Base-by-base conservation (phyloP, 1,140 invertebrate species). In the Pinna nobilis region DNA sequence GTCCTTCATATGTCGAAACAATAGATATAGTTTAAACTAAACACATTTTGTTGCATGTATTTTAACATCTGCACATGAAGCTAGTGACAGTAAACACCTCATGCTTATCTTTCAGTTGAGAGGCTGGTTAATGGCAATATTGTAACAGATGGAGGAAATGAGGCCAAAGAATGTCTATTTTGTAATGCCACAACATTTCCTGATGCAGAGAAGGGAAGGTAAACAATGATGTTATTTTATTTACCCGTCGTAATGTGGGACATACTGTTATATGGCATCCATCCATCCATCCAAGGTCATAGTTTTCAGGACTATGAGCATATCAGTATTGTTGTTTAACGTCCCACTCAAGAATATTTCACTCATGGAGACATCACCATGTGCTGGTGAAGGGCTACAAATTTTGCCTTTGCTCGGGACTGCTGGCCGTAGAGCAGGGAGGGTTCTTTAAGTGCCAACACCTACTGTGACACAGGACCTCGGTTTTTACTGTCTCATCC, bases 131-230 rank as follows among this genome's bases (percentile, higher is more conserved):
- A 76, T 68, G 82, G 82, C 47, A 25, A 1, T 1, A 51, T 50
- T 49, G 25, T 65, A 9, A 53, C 39, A 51, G 30, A 18, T 32
- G 70, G 53, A 20, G 50, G 53, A 15, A 32, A 9, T 33, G 37
- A 67, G 6, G 41, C 53, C 28, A 63, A 53, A 37, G 55, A 9
- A 13, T 85, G 84, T 65, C 32, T 73, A 37, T 23, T 39, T 6
- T 85, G 84, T 79, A 64, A 47, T 7, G 33, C 53, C 3, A 28
- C 53, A 1, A 84, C 83, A 2, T 53, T 68, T 33, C 74, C 72
- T 20, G 82, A 77, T 71, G 28, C 55, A 41, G 70, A 51, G 15
- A 63, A 51, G 15, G 63, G 64, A 64, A 78, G 76, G 79, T 83
- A 73, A 23, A n/a, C n/a, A n/a, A n/a, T n/a, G n/a, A n/a, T n/a